Conservation (phyloP, 2,113 vertebrate genomes). For the Gnathonemus longibarbis region DNA sequence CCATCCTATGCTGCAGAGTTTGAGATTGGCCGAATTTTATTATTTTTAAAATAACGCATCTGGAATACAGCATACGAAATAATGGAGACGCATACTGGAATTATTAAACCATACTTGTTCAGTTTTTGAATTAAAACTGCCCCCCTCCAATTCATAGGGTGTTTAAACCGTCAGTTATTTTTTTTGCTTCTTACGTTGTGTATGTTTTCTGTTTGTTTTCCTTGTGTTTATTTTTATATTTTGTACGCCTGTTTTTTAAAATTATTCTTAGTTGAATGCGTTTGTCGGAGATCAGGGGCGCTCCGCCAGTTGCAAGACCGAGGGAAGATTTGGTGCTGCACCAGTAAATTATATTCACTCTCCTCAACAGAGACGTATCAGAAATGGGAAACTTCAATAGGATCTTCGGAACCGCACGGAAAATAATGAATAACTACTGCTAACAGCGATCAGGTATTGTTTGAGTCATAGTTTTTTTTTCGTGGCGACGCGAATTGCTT, state of each 20-base stretch:
- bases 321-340: slow-evolving; percentile 47
- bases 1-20: slow-evolving; percentile 31
- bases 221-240: slow-evolving; percentile 42
- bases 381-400: slow-evolving; percentile 71
- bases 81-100: slow-evolving; percentile 65
- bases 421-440: slow-evolving; percentile 68
- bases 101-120: slow-evolving; percentile 39
- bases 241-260: slow-evolving; percentile 24
- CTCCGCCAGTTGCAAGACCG: slow-evolving; percentile 48
- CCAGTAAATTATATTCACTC: slow-evolving; percentile 51
- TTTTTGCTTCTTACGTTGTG: slow-evolving; percentile 19
- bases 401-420: slow-evolving; percentile 59
- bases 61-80: slow-evolving; percentile 55
- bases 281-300: slow-evolving; percentile 46
- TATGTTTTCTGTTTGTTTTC: slow-evolving; percentile 32
- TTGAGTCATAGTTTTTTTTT: slow-evolving; percentile 6
- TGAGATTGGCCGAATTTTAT: slow-evolving; percentile 44
- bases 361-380: slow-evolving; percentile 58
- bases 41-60: slow-evolving; percentile 28
- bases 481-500: background rate
- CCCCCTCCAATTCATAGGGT: slow-evolving; percentile 26
- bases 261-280: slow-evolving; percentile 11
- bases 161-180: background rate
- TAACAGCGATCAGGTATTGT: slow-evolving; percentile 67
- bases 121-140: slow-evolving; percentile 50